Base-by-base conservation (phyloP, 2,888 invertebrate genomes). In the Temnothorax rugatulus region DNA sequence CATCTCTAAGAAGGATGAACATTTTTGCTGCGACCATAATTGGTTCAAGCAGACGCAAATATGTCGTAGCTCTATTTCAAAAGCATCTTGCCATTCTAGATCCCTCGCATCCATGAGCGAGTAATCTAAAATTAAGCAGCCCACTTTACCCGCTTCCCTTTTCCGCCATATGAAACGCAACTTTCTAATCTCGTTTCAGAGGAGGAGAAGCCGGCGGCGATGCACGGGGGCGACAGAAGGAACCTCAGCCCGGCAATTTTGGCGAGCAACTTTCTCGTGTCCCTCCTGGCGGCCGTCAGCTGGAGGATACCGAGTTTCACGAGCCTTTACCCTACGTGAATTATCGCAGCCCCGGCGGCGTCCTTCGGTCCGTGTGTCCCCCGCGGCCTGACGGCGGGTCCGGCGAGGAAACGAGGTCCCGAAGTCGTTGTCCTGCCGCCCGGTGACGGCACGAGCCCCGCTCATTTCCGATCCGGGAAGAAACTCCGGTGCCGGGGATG, bases 281-380 rank as follows among this genome's bases (percentile, higher is more conserved):
- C 92, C 85, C 89, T 94, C 64, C 88, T 94, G 88, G 93, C 93
- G 68, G 90, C 94, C 87, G 93, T 94, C 90, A 94, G 94, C 93
- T 94, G 94, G 94, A 94, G 94, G 94, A 94, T 94, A 94, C 94
- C 94, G 86, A 94, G 93, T 88, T 93, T 94, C 91, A 93, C 94
- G 90, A 94, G 91, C 87, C 94, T 94, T 88, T 94, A 94, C 83
- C 94, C 94, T 50, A 94, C 94, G 94, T 94, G 94, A 94, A 92
- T 90, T 84, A 64, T 69, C 88, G 87, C 59, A 44, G 71, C 44
- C 64, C 59, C 63, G 79, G 71, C 71, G 69, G 69, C 59, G 59
- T 69, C 25, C 47, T 18, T 18, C 69, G 59, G 69, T 47, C 50
- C 63, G 75, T 9, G 18, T 59, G 79, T 71, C 59, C 69, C 13